Conservation (phyloP, 2,113 vertebrate genomes). For the Oryzias woworae region DNA sequence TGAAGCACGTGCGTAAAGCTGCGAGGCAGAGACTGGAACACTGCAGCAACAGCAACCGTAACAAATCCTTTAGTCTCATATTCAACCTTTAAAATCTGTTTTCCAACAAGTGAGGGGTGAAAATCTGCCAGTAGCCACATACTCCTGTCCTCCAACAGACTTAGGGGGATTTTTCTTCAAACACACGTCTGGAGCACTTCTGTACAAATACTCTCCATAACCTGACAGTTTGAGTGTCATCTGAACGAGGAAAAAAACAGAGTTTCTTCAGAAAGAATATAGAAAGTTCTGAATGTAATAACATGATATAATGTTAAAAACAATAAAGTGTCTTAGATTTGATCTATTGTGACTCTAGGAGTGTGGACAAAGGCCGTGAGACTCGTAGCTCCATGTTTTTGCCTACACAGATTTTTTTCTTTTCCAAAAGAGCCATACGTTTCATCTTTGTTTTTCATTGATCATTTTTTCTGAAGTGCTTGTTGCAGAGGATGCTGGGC, state of each 20-base stretch:
- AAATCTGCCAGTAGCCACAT: constrained; percentile 3
- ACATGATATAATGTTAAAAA: constrained; percentile 73
- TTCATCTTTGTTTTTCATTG: constrained; percentile 56
- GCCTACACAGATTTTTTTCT: constrained; percentile 63
- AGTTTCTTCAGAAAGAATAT: no score
- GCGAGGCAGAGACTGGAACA: constrained; percentile 60
- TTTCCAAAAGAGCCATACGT: constrained; percentile 69
- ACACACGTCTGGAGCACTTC: constrained; percentile 33
- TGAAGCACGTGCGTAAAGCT: constrained; percentile 65
- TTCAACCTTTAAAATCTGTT: constrained; percentile 20
- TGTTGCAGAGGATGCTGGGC: neutral
- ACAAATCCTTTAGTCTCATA: constrained; percentile 51
- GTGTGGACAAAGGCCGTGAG: constrained; percentile 48
- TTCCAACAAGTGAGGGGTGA: constrained; percentile 12
- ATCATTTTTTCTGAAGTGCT: constrained; percentile 25
- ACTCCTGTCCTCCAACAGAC: constrained; percentile 7
- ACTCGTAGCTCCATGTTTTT: constrained; percentile 59
- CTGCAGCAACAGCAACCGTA: constrained; percentile 36
- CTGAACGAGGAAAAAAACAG: constrained; percentile 14
- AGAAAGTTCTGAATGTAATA: constrained; percentile 73
- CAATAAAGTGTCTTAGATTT: constrained; percentile 80
- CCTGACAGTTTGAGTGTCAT: neutral
- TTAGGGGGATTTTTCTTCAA: constrained; percentile 13
- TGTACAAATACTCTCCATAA: constrained; percentile 18
- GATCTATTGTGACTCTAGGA: constrained; percentile 70